Evolutionary conservation across 2,113 vertebrate species (phyloP).

Genomic region (Polyodon spathula): DNA sequence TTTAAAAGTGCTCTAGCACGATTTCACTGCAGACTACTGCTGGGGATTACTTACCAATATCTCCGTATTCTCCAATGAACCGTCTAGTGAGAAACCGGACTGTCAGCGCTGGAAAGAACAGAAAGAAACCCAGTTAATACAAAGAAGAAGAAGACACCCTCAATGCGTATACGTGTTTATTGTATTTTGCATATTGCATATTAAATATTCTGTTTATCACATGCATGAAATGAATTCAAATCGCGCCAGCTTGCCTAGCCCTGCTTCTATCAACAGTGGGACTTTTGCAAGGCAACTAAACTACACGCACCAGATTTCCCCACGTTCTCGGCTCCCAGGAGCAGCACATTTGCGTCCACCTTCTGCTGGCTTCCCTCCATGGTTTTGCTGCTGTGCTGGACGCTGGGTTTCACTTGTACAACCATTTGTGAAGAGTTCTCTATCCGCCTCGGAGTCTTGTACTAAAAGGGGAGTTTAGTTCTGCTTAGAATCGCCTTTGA

Average conservation of each 20-base stretch:
- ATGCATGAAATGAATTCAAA: background rate
- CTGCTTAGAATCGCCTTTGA: too few relatives aligned
- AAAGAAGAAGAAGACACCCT: too few relatives aligned
- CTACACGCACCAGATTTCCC: slow-evolving; percentile 38
- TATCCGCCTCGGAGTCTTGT: too few relatives aligned
- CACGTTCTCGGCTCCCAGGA: slow-evolving; percentile 42
- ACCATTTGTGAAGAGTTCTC: slow-evolving; percentile 33
- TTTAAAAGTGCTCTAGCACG: too few relatives aligned
- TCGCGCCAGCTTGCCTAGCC: background rate
- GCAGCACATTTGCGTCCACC: slow-evolving; percentile 33
- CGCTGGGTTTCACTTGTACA: slow-evolving; percentile 31
- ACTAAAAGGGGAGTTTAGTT: too few relatives aligned
- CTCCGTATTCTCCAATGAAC: slow-evolving; percentile 11
- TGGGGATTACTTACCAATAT: background rate
- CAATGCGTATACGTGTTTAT: too few relatives aligned
- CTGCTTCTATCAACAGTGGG: too few relatives aligned
- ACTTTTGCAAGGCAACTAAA: background rate
- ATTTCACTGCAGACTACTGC: too few relatives aligned
- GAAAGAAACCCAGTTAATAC: background rate
- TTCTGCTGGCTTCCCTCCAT: slow-evolving; percentile 33
- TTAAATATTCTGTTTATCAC: background rate
- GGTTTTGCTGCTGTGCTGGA: slow-evolving; percentile 26
- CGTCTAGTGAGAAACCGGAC: slow-evolving; percentile 7
- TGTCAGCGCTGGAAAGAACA: background rate
- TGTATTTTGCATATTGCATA: too few relatives aligned